Conservation (phyloP, 2,797 vertebrate genomes). For the Lophius americanus region DNA sequence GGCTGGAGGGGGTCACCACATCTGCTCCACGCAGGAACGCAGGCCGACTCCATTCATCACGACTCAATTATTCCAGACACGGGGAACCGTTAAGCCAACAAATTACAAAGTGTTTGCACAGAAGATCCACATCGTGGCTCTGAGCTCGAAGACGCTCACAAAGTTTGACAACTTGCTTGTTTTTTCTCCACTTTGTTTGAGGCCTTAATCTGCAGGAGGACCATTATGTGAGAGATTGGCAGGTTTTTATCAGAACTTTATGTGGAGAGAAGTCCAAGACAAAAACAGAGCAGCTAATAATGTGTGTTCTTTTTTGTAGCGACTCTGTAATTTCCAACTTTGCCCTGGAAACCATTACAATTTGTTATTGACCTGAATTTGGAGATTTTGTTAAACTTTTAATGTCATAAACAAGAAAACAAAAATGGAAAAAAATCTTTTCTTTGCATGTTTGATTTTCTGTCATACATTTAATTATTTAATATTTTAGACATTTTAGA, state of each 20-base stretch:
- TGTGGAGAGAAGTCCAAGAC: neutral
- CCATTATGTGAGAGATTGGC: neutral
- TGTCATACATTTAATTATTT: too few species aligned
- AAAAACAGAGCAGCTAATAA: too few species aligned
- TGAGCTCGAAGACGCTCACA: slow-evolving; percentile 19
- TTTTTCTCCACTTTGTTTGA: slow-evolving; percentile 3
- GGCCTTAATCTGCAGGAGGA: neutral
- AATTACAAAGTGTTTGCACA: slow-evolving; percentile 31
- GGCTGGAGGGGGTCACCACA: slow-evolving; percentile 80
- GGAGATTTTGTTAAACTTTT: too few species aligned
- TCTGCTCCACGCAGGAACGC: slow-evolving; percentile 70
- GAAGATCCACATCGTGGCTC: slow-evolving; percentile 22
- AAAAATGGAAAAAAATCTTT: too few species aligned
- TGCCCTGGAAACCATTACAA: too few species aligned
- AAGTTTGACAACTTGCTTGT: slow-evolving; percentile 11
- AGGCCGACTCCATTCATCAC: slow-evolving; percentile 59
- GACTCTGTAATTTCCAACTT: too few species aligned
- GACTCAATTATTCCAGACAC: slow-evolving; percentile 57
- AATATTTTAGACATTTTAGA: too few species aligned
- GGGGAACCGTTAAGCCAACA: slow-evolving; percentile 38
- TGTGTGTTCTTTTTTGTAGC: too few species aligned
- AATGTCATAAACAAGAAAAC: too few species aligned
- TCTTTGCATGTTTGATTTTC: too few species aligned
- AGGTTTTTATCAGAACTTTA: neutral
- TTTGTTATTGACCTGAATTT: too few species aligned